Evolutionary conservation across 2,113 vertebrate genomes (phyloP), one percentile per base, ranked within the genome.

Genomic region (Platysternon megacephalum): DNA sequence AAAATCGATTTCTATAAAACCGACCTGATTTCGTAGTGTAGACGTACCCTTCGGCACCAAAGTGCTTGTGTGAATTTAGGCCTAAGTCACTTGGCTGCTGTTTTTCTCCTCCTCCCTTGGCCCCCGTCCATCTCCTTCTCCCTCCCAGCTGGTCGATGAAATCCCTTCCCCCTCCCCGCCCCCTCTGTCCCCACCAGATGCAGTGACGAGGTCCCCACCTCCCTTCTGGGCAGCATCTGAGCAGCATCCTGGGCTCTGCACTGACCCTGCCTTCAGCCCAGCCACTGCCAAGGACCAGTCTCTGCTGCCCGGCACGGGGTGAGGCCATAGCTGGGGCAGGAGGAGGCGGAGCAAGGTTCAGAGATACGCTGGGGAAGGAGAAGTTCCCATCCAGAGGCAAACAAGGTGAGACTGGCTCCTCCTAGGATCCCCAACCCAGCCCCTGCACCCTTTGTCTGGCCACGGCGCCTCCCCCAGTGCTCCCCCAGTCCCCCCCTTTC

Each of bases 191-290:
- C 4, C n/a, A 11, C 3, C 56, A 29, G 24, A 6, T 39, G 80
- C 11, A 16, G 32, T 26, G 65, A 58, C 3, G 22, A 24, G 39
- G 24, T 5, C 44, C 58, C 29, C 29, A 61, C 58, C 29, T 61
- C 29, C 61, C 61, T 17, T 35, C 61, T 65, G 32, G 29, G 12
- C 16, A 55, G 46, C 89, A 46, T 55, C 35, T 21, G 28, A 53
- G 68, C 35, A 48, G n/a, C 74, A 82, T 19, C 29, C 76, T 74
- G 42, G 65, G 28, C 61, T 76, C 46, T 44, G 42, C 29, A 35
- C 55, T 55, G 0, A 1, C n/a, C n/a, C 1, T 0, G 39, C 24
- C 39, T 58, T 0, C 0, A n/a, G 89, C 74, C n/a, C n/a, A n/a
- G n/a, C n/a, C n/a, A n/a, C n/a, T n/a, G n/a, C n/a, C n/a, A n/a